Conservation (phyloP, 92 coral and sea anemone genomes). For the Virgularia gustaviana region DNA sequence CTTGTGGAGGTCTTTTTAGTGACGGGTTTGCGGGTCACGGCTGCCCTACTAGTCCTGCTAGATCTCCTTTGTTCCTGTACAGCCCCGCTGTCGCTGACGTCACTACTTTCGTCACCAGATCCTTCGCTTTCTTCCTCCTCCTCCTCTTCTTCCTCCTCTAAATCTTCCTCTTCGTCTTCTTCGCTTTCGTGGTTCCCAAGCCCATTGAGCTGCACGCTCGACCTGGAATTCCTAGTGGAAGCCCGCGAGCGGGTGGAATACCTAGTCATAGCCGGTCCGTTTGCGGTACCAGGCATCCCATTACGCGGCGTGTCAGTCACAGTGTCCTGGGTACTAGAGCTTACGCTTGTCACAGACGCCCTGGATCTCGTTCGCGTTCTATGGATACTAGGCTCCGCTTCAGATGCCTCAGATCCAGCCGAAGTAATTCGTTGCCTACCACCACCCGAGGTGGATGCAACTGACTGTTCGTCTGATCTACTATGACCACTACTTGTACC, state of each 20-base stretch:
- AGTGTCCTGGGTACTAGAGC: slow-evolving; percentile 21
- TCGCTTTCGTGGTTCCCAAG: slow-evolving; percentile 32
- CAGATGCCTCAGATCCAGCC: slow-evolving; percentile 26
- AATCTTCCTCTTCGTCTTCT: slow-evolving; percentile 43
- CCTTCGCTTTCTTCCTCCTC: slow-evolving; percentile 40
- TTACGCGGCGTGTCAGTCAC: slow-evolving; percentile 21
- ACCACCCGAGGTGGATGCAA: not conserved
- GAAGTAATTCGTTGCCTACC: not conserved
- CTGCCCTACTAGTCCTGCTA: slow-evolving; percentile 12
- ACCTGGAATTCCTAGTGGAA: slow-evolving; percentile 40
- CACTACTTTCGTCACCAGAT: slow-evolving; percentile 44
- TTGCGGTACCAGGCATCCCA: not conserved
- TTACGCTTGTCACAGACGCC: slow-evolving; percentile 47
- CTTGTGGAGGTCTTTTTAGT: not conserved
- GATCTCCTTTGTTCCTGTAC: slow-evolving; percentile 1
- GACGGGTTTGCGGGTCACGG: not conserved
- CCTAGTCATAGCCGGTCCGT: slow-evolving; percentile 56
- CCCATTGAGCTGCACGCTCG: slow-evolving; percentile 36
- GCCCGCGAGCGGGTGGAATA: slow-evolving; percentile 84
- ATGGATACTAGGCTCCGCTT: slow-evolving; percentile 9
- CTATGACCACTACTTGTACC: slow-evolving; percentile 19
- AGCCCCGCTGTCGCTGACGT: slow-evolving; percentile 31
- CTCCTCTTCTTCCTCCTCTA: slow-evolving; percentile 33
- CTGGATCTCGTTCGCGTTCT: slow-evolving; percentile 45
- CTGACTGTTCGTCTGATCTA: slow-evolving; percentile 14